Evolutionary conservation across 2,888 invertebrate species (phyloP).

Genomic region (Drosophila leonis): DNA sequence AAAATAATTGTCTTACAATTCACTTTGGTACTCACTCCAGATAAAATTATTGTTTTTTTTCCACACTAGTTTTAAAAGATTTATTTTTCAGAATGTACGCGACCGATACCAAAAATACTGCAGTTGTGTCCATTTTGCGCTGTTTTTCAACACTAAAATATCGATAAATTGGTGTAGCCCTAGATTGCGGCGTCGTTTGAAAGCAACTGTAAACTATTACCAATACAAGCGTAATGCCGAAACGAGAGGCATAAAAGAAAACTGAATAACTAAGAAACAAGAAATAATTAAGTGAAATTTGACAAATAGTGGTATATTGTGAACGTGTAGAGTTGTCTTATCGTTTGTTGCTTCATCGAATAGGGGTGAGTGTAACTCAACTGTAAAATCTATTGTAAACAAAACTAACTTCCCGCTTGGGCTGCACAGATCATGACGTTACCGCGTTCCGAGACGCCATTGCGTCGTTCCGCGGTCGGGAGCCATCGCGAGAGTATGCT

Average conservation of each 20-base stretch:
- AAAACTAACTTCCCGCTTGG: slow-evolving; percentile 13
- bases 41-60: not conserved
- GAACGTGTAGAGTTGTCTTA: not conserved
- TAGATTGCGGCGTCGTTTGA: slow-evolving; percentile 73
- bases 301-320: slow-evolving; percentile 1
- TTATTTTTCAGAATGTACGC: not conserved
- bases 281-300: slow-evolving; percentile 28
- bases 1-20: not conserved
- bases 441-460: slow-evolving; percentile 82
- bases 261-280: slow-evolving; percentile 29
- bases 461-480: slow-evolving; percentile 82
- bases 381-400: not conserved
- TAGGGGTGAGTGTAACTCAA: slow-evolving; percentile 7
- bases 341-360: slow-evolving; percentile 10
- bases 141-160: slow-evolving; percentile 52
- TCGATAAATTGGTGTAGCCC: slow-evolving; percentile 49
- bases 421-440: slow-evolving; percentile 74
- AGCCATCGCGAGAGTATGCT: slow-evolving; percentile 72
- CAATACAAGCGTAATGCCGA: slow-evolving; percentile 57
- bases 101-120: slow-evolving; percentile 9
- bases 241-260: slow-evolving; percentile 49
- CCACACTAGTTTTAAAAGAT: not conserved
- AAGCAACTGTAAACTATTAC: slow-evolving; percentile 79
- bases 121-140: too few species aligned
- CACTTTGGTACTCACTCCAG: not conserved